A percentile compares a stretch with the other conserved stretches of the same genome.
Conservation (phyloP, 1,140 invertebrate species). For the Vanessa atalanta region DNA sequence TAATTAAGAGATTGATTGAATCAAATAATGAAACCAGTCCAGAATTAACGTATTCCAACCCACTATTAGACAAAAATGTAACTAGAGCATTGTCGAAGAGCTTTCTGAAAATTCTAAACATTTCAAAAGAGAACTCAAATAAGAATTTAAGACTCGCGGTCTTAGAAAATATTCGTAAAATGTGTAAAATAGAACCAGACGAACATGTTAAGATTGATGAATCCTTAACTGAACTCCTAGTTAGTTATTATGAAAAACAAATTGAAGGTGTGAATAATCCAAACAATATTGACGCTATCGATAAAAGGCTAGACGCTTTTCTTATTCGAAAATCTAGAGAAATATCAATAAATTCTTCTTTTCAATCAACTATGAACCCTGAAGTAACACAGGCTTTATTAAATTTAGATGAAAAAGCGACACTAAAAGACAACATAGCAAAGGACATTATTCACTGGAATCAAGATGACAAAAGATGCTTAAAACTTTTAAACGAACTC, state of each 20-base stretch:
- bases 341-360: constrained; percentile 42
- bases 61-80: constrained; percentile 60
- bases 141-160: constrained; percentile 51
- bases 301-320: constrained; percentile 57
- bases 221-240: constrained; percentile 47
- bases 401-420: constrained; percentile 55
- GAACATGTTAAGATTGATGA: constrained; percentile 57
- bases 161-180: constrained; percentile 58
- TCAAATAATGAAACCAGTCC: constrained; percentile 51
- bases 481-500: constrained; percentile 45
- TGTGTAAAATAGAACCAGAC: constrained; percentile 53
- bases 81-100: constrained; percentile 58
- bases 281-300: constrained; percentile 4
- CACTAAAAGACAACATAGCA: constrained; percentile 41
- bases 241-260: constrained; percentile 46
- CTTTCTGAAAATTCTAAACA: constrained; percentile 60
- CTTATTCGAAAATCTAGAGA: constrained; percentile 53
- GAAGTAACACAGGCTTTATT: constrained; percentile 64
- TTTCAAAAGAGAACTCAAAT: constrained; percentile 47
- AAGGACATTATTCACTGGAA: constrained; percentile 60
- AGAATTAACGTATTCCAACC: constrained; percentile 54
- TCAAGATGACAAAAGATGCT: constrained; percentile 38
- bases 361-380: constrained; percentile 46
- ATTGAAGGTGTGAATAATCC: constrained; percentile 14
- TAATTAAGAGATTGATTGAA: constrained; percentile 62